Conservation (phyloP, 2,797 vertebrate genomes). For the Clamator glandarius region DNA sequence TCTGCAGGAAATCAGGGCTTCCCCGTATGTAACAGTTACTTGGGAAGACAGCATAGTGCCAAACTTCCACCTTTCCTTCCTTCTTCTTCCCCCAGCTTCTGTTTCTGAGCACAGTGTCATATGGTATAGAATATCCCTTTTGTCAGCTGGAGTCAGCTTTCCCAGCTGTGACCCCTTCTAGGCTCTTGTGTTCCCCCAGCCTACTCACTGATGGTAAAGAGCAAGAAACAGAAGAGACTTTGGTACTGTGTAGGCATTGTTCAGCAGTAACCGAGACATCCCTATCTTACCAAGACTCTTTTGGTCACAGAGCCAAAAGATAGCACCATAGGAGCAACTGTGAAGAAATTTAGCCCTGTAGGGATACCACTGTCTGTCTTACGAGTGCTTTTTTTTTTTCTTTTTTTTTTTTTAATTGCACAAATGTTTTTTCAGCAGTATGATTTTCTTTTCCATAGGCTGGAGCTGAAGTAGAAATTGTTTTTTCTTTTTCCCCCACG, state of each 20-base stretch:
- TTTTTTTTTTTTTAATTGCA: neutral
- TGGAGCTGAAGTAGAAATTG: neutral
- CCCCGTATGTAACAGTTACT: accelerated
- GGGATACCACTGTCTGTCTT: neutral
- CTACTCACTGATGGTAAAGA: accelerated
- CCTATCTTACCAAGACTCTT: neutral
- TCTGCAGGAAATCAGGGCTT: neutral
- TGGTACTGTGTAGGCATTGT: neutral
- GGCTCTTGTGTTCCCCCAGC: accelerated
- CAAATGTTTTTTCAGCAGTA: neutral
- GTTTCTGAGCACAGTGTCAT: neutral
- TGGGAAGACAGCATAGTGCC: accelerated
- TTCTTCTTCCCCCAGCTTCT: neutral
- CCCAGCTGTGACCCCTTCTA: neutral
- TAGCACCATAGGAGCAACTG: neutral
- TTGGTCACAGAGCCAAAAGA: neutral
- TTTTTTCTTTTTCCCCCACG: neutral
- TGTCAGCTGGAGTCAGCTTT: neutral
- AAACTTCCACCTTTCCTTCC: neutral
- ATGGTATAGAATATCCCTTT: neutral
- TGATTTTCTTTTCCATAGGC: neutral
- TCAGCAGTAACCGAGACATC: neutral
- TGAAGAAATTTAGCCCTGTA: neutral
- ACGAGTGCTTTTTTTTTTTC: neutral
- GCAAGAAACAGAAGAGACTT: neutral